Evolutionary conservation across 1,140 invertebrate genomes (phyloP), one percentile per base, ranked within the genome.

Genomic region (Riptortus pedestris): DNA sequence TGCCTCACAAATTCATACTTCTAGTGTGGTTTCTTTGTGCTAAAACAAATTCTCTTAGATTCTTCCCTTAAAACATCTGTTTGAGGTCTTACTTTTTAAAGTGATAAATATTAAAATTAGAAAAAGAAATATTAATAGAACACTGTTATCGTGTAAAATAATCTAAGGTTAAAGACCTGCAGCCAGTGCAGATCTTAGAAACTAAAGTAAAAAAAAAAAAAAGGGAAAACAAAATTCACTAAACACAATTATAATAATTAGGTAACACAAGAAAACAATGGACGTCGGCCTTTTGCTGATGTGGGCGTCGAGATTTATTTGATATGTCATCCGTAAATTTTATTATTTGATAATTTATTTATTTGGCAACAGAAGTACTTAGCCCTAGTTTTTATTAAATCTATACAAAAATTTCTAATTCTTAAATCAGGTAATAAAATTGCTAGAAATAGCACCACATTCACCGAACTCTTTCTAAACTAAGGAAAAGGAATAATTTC

Each of bases 41-140:
- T 26, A 24, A 24, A 24, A 26, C 14, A 5, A 55, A 2, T 18
- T 55, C 51, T 55, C 24, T 5, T 26, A 24, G 24, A 24, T 55
- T 55, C 51, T 55, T 47, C 51, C 51, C 51, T 55, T 24, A 55
- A 55, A 55, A 55, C 51, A 55, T 55, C 24, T 38, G 31, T 38
- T 38, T 38, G 31, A 38, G 31, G 14, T 55, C 24, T 55, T 55
- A 26, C 16, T 3, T 24, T 5, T 7, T 14, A 38, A 38, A 7
- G 31, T 38, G 31, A 38, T 38, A 38, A 7, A 7, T 7, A 38
- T 38, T n/a, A n/a, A 38, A 38, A 14, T 38, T 38, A 38, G 5
- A 38, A 7, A 7, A 7, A 38, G 14, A 38, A 38, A 38, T 5
- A 38, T 14, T 7, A 55, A 20, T 24, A 26, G 16, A 27, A 55